A percentile compares a stretch with the other conserved stretches of the same genome.
phyloP scores from a whole-genome alignment of 2,797 vertebrate genomes.

The Morelia viridis region DNA sequence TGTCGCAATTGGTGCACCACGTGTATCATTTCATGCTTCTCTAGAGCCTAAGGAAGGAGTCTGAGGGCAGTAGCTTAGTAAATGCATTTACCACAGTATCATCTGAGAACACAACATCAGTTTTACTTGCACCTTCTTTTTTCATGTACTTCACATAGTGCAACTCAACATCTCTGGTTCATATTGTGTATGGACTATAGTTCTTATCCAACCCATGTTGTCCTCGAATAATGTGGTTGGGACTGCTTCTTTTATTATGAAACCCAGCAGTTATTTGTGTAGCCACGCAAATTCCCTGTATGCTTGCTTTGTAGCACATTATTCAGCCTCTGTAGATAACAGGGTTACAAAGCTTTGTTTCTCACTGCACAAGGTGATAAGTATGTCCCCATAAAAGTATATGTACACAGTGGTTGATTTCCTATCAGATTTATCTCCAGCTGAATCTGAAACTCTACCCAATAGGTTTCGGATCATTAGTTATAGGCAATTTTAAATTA shows the following conservation, averaged over 20 bases:
- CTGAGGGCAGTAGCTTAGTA: neutral
- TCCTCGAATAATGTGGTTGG: neutral
- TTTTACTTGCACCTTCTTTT: neutral
- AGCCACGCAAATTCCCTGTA: neutral
- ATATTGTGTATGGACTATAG: neutral
- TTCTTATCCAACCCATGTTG: neutral
- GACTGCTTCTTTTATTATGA: neutral
- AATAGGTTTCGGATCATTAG: neutral
- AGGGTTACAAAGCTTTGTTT: neutral
- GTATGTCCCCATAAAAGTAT: neutral
- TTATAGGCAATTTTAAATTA: neutral
- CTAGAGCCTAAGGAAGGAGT: neutral
- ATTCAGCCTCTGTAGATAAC: neutral
- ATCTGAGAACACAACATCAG: neutral
- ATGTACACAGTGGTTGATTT: neutral
- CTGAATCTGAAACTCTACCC: neutral
- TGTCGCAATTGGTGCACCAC: neutral
- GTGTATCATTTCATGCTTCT: neutral
- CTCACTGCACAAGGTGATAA: neutral
- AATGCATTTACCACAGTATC: neutral
- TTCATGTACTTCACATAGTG: neutral
- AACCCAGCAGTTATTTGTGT: neutral
- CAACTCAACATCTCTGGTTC: neutral
- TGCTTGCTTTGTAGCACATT: neutral
- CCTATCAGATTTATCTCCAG: neutral